Evolutionary conservation across 1,140 invertebrate genomes (phyloP), one percentile per base, ranked within the genome.

Genomic region (Leptoteleia sp.): DNA sequence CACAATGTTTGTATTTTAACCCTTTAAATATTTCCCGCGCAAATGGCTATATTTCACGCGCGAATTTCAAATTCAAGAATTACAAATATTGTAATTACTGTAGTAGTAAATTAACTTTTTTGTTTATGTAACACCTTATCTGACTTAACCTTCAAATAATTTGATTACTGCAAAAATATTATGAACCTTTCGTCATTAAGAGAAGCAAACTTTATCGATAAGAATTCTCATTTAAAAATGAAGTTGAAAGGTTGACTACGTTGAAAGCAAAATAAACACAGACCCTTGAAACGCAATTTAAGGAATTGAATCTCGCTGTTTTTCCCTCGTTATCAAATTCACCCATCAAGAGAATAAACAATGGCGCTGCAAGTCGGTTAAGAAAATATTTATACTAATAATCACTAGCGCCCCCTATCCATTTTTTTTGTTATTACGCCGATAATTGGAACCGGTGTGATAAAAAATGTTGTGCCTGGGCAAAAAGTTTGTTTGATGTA

Each of bases 341-440:
- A 1, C 27, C 15, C 78, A 81, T 68, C 55, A 7, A 42, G 57
- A 33, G 62, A 40, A 84, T 82, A 87, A 86, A 85, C 79, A 87
- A n/a, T n/a, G n/a, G n/a, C n/a, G n/a, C n/a, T n/a, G 80, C 76
- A 67, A 80, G 81, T 82, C 54, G 67, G 67, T 83, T 84, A 83
- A 86, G 84, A 82, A 85, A 86, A 87, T 87, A 87, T 87, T 87
- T 86, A 81, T 54, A 61, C 37, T 61, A 16, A 22, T 22, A 19
- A 65, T 72, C 27, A 38, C n/a, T 5, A 76, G 47, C 62, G 47
- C 62, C 73, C 75, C 83, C 83, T 84, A 75, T 71, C 75, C 81
- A 83, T 82, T 76, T 80, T 81, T 68, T n/a, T n/a, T n/a, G n/a
- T 68, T 45, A 37, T 54, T 43, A 6, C 47, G 8, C 7, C 43